Percentiles rank a stretch among this genome's conserved stretches.
Evolutionary conservation across 2,797 vertebrate species (phyloP).

Genomic region (Delichon dasypus): DNA sequence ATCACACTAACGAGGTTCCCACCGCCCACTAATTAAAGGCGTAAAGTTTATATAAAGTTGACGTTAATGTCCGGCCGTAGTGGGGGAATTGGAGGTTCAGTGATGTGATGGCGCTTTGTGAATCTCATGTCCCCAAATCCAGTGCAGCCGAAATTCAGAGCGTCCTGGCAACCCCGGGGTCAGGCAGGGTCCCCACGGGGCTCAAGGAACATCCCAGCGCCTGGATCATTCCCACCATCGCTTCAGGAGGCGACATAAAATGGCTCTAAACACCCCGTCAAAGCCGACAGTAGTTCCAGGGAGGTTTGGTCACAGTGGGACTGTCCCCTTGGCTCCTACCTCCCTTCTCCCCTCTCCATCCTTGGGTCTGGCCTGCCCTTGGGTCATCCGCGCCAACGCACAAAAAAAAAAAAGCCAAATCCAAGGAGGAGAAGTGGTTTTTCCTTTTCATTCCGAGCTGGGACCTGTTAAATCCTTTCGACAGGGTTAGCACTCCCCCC

Average conservation of each 20-base stretch:
- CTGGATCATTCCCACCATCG: fast-evolving
- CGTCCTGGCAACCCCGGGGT: neutral
- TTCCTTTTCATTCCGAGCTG: neutral
- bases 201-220: neutral
- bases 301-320: neutral
- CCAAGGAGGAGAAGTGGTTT: neutral
- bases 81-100: fast-evolving
- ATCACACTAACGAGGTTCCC: neutral
- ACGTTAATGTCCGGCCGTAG: neutral
- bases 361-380: neutral
- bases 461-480: neutral
- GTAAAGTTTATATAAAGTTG: neutral
- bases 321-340: neutral
- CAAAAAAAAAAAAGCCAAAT: too few species aligned
- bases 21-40: neutral
- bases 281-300: neutral
- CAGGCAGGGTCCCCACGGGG: neutral
- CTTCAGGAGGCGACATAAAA: neutral
- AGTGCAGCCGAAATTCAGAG: neutral
- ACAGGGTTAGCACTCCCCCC: neutral
- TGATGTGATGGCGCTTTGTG: fast-evolving
- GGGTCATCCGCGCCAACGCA: fast-evolving
- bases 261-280: neutral
- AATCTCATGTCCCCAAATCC: neutral
- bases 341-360: neutral